Evolutionary conservation across 2,888 invertebrate species (phyloP), one percentile per base, ranked within the genome.

Genomic region (Thysanoteuthis rhombus): DNA sequence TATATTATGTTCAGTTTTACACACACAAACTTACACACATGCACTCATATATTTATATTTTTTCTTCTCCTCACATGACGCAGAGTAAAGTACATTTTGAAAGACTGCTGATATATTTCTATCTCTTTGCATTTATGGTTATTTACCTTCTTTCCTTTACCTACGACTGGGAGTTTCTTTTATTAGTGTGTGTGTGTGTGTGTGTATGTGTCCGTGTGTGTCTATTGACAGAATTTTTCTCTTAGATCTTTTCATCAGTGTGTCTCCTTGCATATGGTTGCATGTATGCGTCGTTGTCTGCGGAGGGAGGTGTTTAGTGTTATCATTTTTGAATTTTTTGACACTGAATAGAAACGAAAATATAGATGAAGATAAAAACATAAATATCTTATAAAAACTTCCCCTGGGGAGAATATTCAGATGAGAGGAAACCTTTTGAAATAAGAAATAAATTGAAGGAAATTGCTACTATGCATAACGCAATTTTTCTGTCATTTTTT

Each of bases 381-480:
- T n/a, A 75, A 75, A 75, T 75, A 75, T 75, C 36, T 75, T 16
- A 75, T n/a, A 36, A 75, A 75, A 75, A n/a, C 16, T 75, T 4
- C 36, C 75, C n/a, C 16, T 75, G n/a, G 75, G 75, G 75, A 75
- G 75, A 75, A 75, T 75, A 16, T 75, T 75, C 75, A 3, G 75
- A n/a, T n/a, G 75, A 75, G 75, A 75, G 75, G 75, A n/a, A 75
- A 75, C 75, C 75, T 75, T 75, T 75, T 75, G 75, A 75, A 75
- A 75, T n/a, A 75, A n/a, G 75, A 75, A 75, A n/a, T 75, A 75
- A n/a, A 75, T n/a, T n/a, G 75, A n/a, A 75, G 75, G 75, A 75
- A 75, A 75, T 75, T 75, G n/a, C 75, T 75, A 75, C 36, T 75
- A 75, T 75, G n/a, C n/a, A n/a, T n/a, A n/a, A n/a, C n/a, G 16